Conservation (phyloP, 2,888 invertebrate species). For the Chirona hameri region DNA sequence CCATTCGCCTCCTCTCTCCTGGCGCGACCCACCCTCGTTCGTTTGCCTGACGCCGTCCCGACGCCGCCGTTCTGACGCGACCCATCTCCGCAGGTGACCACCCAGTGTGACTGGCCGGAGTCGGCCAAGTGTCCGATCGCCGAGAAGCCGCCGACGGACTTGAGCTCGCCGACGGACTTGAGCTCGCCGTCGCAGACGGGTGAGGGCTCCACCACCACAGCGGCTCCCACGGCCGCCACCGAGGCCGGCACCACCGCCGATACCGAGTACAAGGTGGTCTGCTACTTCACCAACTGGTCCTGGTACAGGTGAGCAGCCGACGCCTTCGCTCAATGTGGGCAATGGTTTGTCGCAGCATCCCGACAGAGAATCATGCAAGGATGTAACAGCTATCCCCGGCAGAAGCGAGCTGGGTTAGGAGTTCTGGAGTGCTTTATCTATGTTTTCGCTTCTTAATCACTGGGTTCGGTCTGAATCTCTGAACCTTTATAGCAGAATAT, state of each 20-base stretch:
- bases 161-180: neutral
- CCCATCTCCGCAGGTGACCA: constrained; percentile 42
- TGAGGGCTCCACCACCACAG: constrained; percentile 37
- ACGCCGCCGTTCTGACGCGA: neutral
- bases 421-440: too few relatives aligned
- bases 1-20: too few relatives aligned
- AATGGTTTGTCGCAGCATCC: too few relatives aligned
- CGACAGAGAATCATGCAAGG: too few relatives aligned
- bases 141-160: neutral
- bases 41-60: neutral
- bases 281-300: constrained; percentile 85
- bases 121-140: constrained; percentile 58
- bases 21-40: neutral
- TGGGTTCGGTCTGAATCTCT: too few relatives aligned
- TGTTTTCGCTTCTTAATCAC: too few relatives aligned
- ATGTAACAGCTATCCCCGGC: too few relatives aligned
- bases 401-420: too few relatives aligned
- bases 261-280: constrained; percentile 67
- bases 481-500: too few relatives aligned
- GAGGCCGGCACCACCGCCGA: constrained; percentile 23
- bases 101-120: constrained; percentile 76
- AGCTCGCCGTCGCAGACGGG: neutral
- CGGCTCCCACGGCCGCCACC: constrained; percentile 36
- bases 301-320: constrained; percentile 58
- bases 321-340: too few relatives aligned